Base-by-base conservation (phyloP, 2,888 invertebrate genomes). In the Thumatha senex region DNA sequence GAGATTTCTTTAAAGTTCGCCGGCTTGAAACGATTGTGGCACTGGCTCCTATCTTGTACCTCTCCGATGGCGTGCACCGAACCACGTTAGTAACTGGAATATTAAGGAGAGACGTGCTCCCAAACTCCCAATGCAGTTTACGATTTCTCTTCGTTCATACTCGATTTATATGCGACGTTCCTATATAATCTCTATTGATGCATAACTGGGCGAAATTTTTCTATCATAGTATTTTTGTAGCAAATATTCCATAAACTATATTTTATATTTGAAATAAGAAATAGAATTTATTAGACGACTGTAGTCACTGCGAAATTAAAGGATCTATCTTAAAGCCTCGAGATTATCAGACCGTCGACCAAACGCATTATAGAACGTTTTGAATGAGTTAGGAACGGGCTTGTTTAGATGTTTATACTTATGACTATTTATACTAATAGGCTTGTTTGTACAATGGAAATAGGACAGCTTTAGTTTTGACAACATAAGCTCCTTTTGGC, bases 1-100 rank as follows among this genome's bases (percentile, higher is more conserved):
- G 61, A 61, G 63, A 67, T 70, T 71, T 69, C 63, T 70, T 71
- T 59, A 58, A 66, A 67, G 64, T 68, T 72, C 58, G 54, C 63
- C 58, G 59, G 70, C 65, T 71, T 60, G 45, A 50, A 40, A 58
- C 64, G 60, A 57, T 61, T 65, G 55, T 60, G 58, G 57, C n/a
- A 48, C 54, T 55, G 52, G 48, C 56, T 42, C 38, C 36, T 46
- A 24, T 15, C 18, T 15, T 7, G 12, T 35, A 35, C 44, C 18
- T 18, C 12, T 15, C 34, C 24, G 10, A 9, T 18, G 34, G 44
- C 33, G 48, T 48, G 56, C 50, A 56, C 58, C 57, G n/a, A 60
- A 50, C 48, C 50, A 40, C 48, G 35, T 41, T 48, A 56, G 61
- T 59, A 68, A 69, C 65, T 63, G 59, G 48, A 61, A 67, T 74